Evolutionary conservation across 2,797 vertebrate species (phyloP).

Genomic region (Pyrocephalus nanus): DNA sequence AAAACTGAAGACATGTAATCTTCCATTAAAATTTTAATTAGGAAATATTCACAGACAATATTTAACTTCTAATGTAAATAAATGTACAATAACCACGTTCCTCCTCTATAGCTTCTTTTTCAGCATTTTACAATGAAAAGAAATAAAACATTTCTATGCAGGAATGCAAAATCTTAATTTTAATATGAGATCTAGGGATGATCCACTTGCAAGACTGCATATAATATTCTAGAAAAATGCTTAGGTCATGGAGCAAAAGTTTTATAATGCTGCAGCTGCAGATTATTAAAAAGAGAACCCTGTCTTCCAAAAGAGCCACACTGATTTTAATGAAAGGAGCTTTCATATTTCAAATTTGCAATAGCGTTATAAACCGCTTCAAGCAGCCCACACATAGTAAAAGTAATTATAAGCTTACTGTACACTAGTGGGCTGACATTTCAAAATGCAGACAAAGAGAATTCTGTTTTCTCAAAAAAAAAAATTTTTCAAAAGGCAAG

Average conservation of each 20-base stretch:
- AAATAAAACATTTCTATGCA: background rate
- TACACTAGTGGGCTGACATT: constrained; percentile 62
- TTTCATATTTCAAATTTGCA: constrained; percentile 63
- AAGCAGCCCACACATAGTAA: constrained; percentile 48
- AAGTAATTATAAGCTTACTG: constrained; percentile 58
- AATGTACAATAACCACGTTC: background rate
- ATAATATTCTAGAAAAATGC: constrained; percentile 12
- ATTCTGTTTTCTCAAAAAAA: constrained; percentile 43
- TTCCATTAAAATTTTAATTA: background rate
- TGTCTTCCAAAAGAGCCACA: constrained; percentile 46
- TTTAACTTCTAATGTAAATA: background rate
- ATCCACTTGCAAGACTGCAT: background rate
- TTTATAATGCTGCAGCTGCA: constrained; percentile 44
- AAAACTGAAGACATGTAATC: background rate
- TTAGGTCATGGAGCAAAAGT: constrained; percentile 28
- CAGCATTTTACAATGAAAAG: background rate
- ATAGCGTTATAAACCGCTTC: background rate
- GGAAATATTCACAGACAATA: background rate
- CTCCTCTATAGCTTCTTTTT: background rate
- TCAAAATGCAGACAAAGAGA: constrained; percentile 62
- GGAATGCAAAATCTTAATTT: background rate
- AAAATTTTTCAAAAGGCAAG: constrained; percentile 17
- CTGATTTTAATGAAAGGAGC: constrained; percentile 58
- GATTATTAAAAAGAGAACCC: constrained; percentile 53
- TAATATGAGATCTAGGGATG: background rate